These are phyloP conservation scores for Rostratula benghalensis DNA, from an alignment of 2,113 vertebrate species.

Conservation along the genomic window DNA sequence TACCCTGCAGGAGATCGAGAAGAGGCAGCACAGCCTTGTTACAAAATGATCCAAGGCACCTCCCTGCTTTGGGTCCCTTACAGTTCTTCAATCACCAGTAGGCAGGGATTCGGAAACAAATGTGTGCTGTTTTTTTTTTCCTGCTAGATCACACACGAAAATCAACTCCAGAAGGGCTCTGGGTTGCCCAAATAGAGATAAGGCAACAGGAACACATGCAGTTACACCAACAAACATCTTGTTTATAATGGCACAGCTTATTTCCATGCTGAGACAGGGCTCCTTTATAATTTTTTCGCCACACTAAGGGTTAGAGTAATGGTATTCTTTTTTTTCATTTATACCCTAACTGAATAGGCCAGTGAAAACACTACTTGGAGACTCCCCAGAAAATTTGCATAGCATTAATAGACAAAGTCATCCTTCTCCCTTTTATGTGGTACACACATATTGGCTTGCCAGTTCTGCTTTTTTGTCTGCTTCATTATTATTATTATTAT, in stretches of 20 bases:
- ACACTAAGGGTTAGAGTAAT: background rate
- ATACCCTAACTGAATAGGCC: background rate
- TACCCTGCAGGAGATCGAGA: background rate
- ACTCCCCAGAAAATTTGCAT: slow-evolving; percentile 51
- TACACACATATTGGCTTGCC: background rate
- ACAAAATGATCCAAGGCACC: background rate
- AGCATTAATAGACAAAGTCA: slow-evolving; percentile 34
- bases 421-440: slow-evolving; percentile 62
- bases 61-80: background rate
- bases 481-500: slow-evolving; percentile 16
- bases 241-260: background rate
- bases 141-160: background rate
- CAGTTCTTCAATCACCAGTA: background rate
- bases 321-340: background rate
- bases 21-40: background rate
- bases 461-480: slow-evolving; percentile 27
- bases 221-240: background rate
- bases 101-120: background rate
- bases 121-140: background rate
- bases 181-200: background rate
- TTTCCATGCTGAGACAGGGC: background rate
- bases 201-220: background rate
- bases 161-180: background rate
- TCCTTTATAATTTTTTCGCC: background rate
- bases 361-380: slow-evolving; percentile 54